Evolutionary conservation across 1,140 invertebrate species (phyloP).

Genomic region (Ostrea edulis): DNA sequence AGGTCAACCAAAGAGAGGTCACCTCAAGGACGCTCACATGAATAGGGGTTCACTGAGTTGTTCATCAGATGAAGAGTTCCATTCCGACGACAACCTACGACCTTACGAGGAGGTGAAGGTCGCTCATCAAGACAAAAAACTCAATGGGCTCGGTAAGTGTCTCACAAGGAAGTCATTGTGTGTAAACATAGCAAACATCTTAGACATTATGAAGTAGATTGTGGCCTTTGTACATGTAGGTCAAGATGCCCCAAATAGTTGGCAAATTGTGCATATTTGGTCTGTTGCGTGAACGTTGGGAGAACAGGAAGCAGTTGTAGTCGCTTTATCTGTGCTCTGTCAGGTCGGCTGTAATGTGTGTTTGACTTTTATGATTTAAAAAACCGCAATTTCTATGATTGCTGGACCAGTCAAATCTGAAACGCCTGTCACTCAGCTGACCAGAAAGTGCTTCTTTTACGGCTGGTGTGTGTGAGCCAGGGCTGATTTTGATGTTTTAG

Average conservation of each 20-base stretch:
- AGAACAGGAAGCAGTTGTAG: not conserved
- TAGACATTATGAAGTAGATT: not conserved
- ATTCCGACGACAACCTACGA: slow-evolving; percentile 76
- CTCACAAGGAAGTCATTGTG: not conserved
- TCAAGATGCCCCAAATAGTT: not conserved
- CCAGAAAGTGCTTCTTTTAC: not conserved
- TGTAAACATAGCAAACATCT: not conserved
- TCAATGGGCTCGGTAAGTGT: slow-evolving; percentile 72
- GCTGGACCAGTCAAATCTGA: not conserved
- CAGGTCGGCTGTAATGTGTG: not conserved
- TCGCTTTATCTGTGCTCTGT: not conserved
- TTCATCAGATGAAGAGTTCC: slow-evolving; percentile 73
- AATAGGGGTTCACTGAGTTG: slow-evolving; percentile 72
- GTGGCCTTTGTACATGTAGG: not conserved
- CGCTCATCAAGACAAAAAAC: slow-evolving; percentile 75
- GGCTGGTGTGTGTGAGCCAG: not conserved
- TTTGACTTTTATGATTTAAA: slow-evolving; percentile 4
- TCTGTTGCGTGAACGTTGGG: not conserved
- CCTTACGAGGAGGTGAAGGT: slow-evolving; percentile 76
- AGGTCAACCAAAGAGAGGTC: slow-evolving; percentile 39
- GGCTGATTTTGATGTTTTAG: not conserved
- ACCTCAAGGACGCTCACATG: slow-evolving; percentile 59
- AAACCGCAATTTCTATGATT: not conserved
- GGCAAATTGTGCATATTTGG: not conserved
- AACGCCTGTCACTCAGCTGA: not conserved